A percentile compares a stretch with the other conserved stretches of the same genome.
Conservation (phyloP, 2,797 vertebrate genomes). For the Anguilla megastoma region DNA sequence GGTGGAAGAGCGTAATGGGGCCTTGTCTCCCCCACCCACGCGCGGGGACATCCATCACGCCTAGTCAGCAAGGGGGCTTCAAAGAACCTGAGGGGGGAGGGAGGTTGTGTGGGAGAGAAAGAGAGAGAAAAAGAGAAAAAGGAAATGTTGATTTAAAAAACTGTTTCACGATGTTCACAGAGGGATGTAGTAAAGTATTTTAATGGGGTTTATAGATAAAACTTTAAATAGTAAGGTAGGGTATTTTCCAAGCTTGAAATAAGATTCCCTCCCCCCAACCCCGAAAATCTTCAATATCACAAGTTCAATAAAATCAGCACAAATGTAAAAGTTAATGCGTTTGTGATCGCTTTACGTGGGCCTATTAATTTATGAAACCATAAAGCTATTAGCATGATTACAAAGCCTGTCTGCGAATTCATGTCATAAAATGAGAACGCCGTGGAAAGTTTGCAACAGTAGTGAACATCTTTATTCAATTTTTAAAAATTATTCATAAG, state of each 20-base stretch:
- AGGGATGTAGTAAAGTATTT: not conserved
- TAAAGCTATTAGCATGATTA: not conserved
- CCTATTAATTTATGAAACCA: not conserved
- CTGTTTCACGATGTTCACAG: not conserved
- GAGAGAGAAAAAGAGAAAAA: constrained; percentile 39
- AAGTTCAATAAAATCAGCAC: not conserved
- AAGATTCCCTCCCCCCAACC: not conserved
- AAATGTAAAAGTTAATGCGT: not conserved
- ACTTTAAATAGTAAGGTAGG: not conserved
- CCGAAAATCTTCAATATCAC: not conserved
- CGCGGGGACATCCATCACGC: constrained; percentile 69
- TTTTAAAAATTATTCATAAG: not conserved
- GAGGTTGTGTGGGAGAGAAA: constrained; percentile 61
- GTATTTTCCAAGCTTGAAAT: not conserved
- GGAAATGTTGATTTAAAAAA: not conserved
- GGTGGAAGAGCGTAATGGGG: constrained; percentile 44
- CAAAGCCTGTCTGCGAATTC: not conserved
- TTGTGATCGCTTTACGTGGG: not conserved
- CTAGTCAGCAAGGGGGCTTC: constrained; percentile 64
- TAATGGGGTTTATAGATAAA: not conserved
- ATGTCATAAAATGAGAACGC: not conserved
- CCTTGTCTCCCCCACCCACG: constrained; percentile 57
- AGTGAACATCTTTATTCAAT: not conserved
- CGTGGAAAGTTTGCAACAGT: not conserved
- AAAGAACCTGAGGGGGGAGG: constrained; percentile 63